phyloP scores from a whole-genome alignment of 2,797 vertebrate genomes.

The Xerus rutilus region DNA sequence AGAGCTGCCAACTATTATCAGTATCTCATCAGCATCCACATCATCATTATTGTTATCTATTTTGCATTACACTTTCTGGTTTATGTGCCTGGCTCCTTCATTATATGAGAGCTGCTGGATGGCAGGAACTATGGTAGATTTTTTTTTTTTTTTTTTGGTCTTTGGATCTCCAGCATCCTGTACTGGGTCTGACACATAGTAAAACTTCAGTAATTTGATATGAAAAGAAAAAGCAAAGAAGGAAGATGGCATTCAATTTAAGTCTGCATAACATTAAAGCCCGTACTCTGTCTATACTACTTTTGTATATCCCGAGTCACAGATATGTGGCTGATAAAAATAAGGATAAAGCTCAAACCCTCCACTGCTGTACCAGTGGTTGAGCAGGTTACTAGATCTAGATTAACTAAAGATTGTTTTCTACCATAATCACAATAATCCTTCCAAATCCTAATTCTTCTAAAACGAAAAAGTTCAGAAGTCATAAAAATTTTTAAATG shows the following conservation, averaged over 20 bases:
- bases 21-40: conserved; percentile 48
- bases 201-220: conserved; percentile 54
- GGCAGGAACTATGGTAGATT: neutral
- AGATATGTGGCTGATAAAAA: conserved; percentile 50
- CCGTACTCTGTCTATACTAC: neutral
- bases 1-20: neutral
- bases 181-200: neutral
- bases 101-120: neutral
- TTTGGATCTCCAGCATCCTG: conserved; percentile 37
- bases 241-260: conserved; percentile 15
- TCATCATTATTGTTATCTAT: conserved; percentile 45
- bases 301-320: conserved; percentile 10
- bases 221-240: conserved; percentile 42
- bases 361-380: neutral
- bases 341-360: conserved; percentile 35
- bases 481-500: conserved; percentile 22
- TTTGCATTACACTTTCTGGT: conserved; percentile 30
- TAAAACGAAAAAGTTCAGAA: conserved; percentile 63
- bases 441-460: conserved; percentile 66
- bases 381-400: conserved; percentile 54
- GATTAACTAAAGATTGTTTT: conserved; percentile 56
- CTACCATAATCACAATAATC: conserved; percentile 41
- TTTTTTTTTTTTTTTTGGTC: neutral
- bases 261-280: conserved; percentile 35
- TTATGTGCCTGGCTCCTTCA: conserved; percentile 7